Conservation (phyloP, 2,888 invertebrate species). For the Lingula anatina region DNA sequence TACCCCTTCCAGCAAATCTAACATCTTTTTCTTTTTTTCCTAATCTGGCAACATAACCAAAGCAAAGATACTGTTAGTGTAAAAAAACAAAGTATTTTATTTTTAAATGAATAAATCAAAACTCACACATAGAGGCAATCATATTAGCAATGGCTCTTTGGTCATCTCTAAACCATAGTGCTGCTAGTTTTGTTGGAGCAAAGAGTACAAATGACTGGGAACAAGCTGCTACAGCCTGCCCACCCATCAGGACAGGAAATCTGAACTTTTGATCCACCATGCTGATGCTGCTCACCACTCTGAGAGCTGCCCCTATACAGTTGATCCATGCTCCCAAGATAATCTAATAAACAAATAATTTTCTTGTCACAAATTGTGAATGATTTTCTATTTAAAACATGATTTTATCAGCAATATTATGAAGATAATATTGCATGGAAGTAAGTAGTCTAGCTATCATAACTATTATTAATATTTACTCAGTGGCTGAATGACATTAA, state of each 20-base stretch:
- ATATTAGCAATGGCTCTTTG: constrained; percentile 55
- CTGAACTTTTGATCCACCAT: constrained; percentile 20
- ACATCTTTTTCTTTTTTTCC: no score
- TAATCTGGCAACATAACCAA: no score
- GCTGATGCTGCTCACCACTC: constrained; percentile 45
- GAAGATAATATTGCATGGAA: no score
- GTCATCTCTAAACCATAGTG: constrained; percentile 54
- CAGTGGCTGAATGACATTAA: no score
- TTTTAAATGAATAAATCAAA: neutral
- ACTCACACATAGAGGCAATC: constrained; percentile 49
- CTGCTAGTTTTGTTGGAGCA: constrained; percentile 55
- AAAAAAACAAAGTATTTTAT: no score
- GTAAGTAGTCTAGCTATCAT: no score
- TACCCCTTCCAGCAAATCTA: no score
- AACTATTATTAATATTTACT: no score
- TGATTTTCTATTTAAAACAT: no score
- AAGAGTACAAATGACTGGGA: constrained; percentile 57
- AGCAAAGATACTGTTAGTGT: no score
- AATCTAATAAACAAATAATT: constrained; percentile 33
- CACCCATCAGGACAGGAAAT: constrained; percentile 38
- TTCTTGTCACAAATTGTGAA: neutral
- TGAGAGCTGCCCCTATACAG: constrained; percentile 49
- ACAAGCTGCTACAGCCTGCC: constrained; percentile 54
- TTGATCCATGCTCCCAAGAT: constrained; percentile 53
- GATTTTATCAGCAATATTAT: no score